A percentile compares a stretch with the other conserved stretches of the same genome.
phyloP scores from a whole-genome alignment of 2,888 invertebrate genomes.

The Aquatica leii region DNA sequence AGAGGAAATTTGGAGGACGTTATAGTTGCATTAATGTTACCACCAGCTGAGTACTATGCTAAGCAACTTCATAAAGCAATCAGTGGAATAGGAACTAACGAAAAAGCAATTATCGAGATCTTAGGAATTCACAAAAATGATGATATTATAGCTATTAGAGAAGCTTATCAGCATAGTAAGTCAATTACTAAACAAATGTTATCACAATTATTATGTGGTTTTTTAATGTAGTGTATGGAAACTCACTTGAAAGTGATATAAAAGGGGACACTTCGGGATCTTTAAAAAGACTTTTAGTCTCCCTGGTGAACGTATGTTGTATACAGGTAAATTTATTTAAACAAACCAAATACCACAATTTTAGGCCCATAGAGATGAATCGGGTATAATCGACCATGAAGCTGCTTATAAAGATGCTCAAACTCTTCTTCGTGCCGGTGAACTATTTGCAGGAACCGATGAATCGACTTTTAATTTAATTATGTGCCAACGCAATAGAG shows the following conservation, averaged over 20 bases:
- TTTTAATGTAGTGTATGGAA: conserved; percentile 74
- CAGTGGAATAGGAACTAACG: conserved; percentile 82
- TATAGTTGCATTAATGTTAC: conserved; percentile 83
- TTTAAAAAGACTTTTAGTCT: conserved; percentile 87
- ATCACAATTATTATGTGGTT: conserved; percentile 32
- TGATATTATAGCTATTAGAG: conserved; percentile 80
- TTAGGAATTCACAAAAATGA: conserved; percentile 85
- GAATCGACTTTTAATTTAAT: conserved; percentile 86
- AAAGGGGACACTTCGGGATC: conserved; percentile 90
- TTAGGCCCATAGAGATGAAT: conserved; percentile 82
- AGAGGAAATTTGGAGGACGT: conserved; percentile 88
- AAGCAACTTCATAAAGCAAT: conserved; percentile 83
- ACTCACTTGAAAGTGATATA: conserved; percentile 82
- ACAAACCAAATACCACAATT: conserved; percentile 24
- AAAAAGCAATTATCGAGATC: conserved; percentile 84
- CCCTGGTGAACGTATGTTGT: conserved; percentile 70
- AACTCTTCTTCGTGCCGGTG: conserved; percentile 78
- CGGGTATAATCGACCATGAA: conserved; percentile 73
- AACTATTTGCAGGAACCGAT: conserved; percentile 77
- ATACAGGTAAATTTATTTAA: too few relatives aligned
- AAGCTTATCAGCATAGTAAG: conserved; percentile 79
- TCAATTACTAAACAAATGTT: neutral
- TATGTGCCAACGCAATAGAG: conserved; percentile 78
- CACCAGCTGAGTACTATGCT: conserved; percentile 83
- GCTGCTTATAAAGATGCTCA: conserved; percentile 84